Percentiles rank a stretch among this genome's conserved stretches.
These are phyloP conservation scores for Nannoperca australis DNA, from an alignment of 2,797 vertebrate genomes.

Conservation along the genomic window DNA sequence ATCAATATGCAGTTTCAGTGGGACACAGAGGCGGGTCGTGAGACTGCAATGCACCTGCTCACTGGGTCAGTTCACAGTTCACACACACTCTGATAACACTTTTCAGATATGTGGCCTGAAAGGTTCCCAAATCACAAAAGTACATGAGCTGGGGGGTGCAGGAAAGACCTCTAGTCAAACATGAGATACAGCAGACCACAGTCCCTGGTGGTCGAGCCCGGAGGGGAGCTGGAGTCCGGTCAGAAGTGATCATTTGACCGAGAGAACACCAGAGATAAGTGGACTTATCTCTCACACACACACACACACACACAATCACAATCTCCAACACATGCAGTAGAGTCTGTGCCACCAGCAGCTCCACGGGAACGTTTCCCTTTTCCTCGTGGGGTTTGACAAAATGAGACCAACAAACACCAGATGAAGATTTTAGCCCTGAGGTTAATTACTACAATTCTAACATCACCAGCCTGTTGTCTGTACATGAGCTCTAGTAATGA, in stretches of 20 bases:
- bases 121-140: background rate
- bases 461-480: no score
- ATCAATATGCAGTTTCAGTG: conserved; percentile 45
- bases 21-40: background rate
- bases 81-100: background rate
- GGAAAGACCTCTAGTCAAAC: background rate
- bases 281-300: background rate
- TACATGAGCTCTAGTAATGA: no score
- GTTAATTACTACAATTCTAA: background rate
- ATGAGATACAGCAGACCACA: background rate
- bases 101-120: background rate
- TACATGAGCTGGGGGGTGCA: background rate
- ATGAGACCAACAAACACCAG: background rate
- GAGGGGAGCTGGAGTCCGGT: background rate
- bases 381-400: background rate
- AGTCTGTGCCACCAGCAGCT: background rate
- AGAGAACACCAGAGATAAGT: conserved; percentile 34
- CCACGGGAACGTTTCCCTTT: background rate
- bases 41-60: background rate
- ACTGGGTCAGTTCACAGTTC: background rate
- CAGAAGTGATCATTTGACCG: conserved; percentile 20
- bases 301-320: conserved; percentile 13
- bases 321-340: conserved; percentile 5
- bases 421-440: background rate
- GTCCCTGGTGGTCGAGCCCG: background rate